Base-by-base conservation (phyloP, 2,888 invertebrate genomes). In the Eledona agricola region DNA sequence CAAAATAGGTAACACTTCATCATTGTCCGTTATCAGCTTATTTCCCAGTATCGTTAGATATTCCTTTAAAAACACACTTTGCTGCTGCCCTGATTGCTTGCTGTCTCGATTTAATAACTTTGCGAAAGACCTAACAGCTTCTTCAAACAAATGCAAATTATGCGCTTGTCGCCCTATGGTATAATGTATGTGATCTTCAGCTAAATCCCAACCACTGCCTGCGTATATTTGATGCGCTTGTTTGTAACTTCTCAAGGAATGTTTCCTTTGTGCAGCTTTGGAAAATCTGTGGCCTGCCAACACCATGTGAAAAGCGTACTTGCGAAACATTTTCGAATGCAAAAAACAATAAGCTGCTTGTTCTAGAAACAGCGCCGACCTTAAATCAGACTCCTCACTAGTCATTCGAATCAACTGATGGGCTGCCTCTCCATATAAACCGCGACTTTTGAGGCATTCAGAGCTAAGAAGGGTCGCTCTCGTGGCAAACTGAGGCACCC, bases 241-340 rank as follows among this genome's bases (percentile, higher is more conserved):
- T 57, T 87, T 87, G 71, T 97, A 97, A 69, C 94, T 93, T 60
- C 96, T 81, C 54, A 96, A 82, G 0, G 96, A 92, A 78, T 97
- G 97, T 73, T 89, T 91, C 58, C 90, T 85, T 76, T 96, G 95
- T 0, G 92, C 92, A 6, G 94, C 90, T 74, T 96, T 95, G 5
- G 91, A 93, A 77, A 89, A 97, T 50, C 98, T 82, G 77, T 99
- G 96, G 0, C 98, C 98, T 9, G 98, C 93, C 11, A 99, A 80
- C 10, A 98, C 96, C 82, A 95, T 90, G 71, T 98, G 96, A 76
- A 98, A 96, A 7, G 96, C 93, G 74, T 94, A 96, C 76, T 97
- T 97, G 40, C 96, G 82, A 61, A 89, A 84, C 89, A 93, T 89
- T 42, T 81, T 82, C 15, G 86, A 80, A 26, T 80, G 77, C 20